Conservation (phyloP, 2,797 vertebrate genomes). For the Microtus obscurus region DNA sequence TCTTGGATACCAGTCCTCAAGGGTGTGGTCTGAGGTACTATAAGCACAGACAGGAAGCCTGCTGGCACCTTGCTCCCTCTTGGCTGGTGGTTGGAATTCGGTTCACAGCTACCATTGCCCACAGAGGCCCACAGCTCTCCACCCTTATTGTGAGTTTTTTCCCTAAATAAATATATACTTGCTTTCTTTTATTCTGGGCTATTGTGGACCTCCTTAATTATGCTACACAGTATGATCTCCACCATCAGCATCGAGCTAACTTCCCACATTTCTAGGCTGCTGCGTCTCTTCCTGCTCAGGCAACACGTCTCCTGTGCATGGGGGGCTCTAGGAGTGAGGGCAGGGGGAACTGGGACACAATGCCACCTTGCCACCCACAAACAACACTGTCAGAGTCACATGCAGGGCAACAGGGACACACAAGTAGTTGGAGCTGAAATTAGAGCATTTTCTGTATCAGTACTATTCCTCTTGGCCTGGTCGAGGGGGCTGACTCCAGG, state of each 20-base stretch:
- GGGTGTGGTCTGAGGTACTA: too few relatives aligned
- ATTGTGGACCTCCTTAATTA: too few relatives aligned
- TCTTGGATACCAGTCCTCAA: too few relatives aligned
- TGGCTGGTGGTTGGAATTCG: too few relatives aligned
- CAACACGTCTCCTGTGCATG: neutral
- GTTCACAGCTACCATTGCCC: too few relatives aligned
- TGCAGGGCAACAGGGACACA: neutral
- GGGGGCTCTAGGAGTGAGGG: neutral
- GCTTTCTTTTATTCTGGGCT: too few relatives aligned
- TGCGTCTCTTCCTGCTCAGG: neutral
- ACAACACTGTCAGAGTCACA: neutral
- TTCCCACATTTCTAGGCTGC: neutral
- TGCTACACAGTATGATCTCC: neutral
- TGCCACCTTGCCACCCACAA: fast-evolving
- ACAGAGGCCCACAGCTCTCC: too few relatives aligned
- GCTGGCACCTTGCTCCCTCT: too few relatives aligned
- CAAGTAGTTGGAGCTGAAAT: neutral
- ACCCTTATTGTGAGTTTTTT: too few relatives aligned
- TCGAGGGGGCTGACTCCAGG: neutral
- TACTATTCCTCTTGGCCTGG: too few relatives aligned
- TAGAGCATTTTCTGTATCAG: neutral
- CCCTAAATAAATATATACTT: too few relatives aligned
- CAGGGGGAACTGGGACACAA: neutral
- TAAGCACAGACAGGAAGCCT: too few relatives aligned
- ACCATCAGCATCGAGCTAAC: neutral